Evolutionary conservation across 2,888 invertebrate genomes (phyloP).

Genomic region (Epistrophe eligans): DNA sequence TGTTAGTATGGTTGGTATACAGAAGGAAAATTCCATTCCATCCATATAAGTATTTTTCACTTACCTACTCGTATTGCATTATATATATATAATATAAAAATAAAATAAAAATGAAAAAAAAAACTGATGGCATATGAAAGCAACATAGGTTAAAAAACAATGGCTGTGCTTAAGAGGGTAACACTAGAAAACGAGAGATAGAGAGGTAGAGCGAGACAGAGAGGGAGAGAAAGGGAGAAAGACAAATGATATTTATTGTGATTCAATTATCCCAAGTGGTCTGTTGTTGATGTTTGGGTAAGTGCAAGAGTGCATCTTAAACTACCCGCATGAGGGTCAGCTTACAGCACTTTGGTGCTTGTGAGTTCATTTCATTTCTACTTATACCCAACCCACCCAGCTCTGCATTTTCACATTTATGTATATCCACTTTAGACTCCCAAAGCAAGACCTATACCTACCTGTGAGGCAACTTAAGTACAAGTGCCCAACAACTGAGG

Average conservation of each 20-base stretch:
- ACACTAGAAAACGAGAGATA: neutral
- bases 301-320: constrained; percentile 69
- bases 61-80: constrained; percentile 32
- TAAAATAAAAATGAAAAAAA: neutral
- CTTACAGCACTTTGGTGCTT: constrained; percentile 59
- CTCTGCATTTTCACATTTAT: constrained; percentile 2
- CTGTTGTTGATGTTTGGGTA: constrained; percentile 55
- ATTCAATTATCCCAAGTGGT: constrained; percentile 68
- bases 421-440: neutral
- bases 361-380: constrained; percentile 53
- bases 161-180: neutral
- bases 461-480: constrained; percentile 29
- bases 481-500: constrained; percentile 24
- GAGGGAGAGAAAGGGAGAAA: neutral
- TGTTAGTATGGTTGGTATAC: neutral
- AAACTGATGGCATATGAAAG: neutral
- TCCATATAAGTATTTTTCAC: constrained; percentile 33
- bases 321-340: constrained; percentile 55
- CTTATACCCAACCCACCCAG: neutral
- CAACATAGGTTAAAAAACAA: constrained; percentile 20
- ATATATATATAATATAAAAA: neutral
- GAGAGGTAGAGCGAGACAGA: neutral
- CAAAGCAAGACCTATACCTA: constrained; percentile 7
- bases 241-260: constrained; percentile 59
- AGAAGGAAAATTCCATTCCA: constrained; percentile 11